Evolutionary conservation across 2,797 vertebrate genomes (phyloP), one percentile per base, ranked within the genome.

Genomic region (Rhinogobio ventralis): DNA sequence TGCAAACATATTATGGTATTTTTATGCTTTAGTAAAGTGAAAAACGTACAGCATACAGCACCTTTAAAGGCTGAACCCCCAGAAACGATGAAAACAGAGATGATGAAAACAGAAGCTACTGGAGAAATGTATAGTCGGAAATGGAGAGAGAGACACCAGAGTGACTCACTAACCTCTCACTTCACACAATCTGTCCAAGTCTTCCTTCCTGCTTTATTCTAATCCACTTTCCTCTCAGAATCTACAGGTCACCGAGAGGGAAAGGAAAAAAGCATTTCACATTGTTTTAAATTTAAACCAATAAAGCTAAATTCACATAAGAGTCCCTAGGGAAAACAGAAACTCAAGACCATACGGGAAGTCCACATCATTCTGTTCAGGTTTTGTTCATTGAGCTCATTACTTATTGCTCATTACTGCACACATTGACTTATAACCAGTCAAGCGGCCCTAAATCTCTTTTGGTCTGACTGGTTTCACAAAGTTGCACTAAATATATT

Each of bases 171-270:
- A 67, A 83, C 30, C 62, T 39, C n/a, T 81, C 4, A 33, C 46
- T 28, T 55, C 15, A 14, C 17, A 17, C 30, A 53, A 39, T 51
- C 28, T 64, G 45, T 83, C 42, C 42, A 49, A 36, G 23, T 25
- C 46, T 19, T 83, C 62, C 60, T 83, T 83, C 72, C 72, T 76
- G 53, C 69, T 82, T 82, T 28, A 46, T 73, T 75, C 23, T 25
- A 1, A 49, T 20, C 3, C 25, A 20, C 3, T 23, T 79, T 82
- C 42, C 71, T 42, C 17, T 76, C 36, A 45, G 7, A 68, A 77
- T 33, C 25, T 30, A 45, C 11, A 45, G 82, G 25, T 68, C 62
- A 83, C 45, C 5, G 0, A 77, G 46, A 83, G 33, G 33, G 7
- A 76, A 30, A 57, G 39, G 8, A 42, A 68, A 55, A 28, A 36